These are phyloP conservation scores for Dryomyza anilis DNA, from an alignment of 2,888 invertebrate genomes.

Conservation along the genomic window DNA sequence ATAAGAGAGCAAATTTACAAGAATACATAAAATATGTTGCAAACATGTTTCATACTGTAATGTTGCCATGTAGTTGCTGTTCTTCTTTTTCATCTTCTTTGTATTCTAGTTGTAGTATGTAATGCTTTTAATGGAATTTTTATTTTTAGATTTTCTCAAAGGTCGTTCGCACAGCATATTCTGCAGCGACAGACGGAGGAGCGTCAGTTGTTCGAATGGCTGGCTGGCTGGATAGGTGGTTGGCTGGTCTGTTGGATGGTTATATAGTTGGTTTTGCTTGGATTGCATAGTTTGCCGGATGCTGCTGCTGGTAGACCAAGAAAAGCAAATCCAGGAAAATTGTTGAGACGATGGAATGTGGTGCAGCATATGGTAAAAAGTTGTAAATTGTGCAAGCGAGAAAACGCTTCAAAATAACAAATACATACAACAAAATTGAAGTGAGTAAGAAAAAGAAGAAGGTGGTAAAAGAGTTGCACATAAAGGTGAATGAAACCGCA, in stretches of 20 bases:
- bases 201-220: constrained; percentile 9
- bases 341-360: not conserved
- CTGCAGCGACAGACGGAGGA: too few relatives aligned
- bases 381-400: too few relatives aligned
- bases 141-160: constrained; percentile 50
- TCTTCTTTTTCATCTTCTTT: not conserved
- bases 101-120: not conserved
- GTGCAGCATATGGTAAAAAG: too few relatives aligned
- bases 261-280: not conserved
- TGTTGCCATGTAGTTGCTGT: not conserved
- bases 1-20: too few relatives aligned
- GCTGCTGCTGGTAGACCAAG: not conserved
- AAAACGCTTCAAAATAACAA: too few relatives aligned
- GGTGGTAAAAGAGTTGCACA: not conserved
- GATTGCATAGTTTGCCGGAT: constrained; percentile 14
- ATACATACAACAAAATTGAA: not conserved
- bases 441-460: not conserved
- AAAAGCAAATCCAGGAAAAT: not conserved
- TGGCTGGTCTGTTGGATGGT: not conserved
- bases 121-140: constrained; percentile 10
- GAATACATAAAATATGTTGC: too few relatives aligned
- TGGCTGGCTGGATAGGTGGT: not conserved
- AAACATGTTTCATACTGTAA: not conserved
- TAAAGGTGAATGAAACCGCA: constrained; percentile 42
- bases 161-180: constrained; percentile 36